Conservation (phyloP, 2,888 invertebrate species). For the Hydroisotoma schaefferi region DNA sequence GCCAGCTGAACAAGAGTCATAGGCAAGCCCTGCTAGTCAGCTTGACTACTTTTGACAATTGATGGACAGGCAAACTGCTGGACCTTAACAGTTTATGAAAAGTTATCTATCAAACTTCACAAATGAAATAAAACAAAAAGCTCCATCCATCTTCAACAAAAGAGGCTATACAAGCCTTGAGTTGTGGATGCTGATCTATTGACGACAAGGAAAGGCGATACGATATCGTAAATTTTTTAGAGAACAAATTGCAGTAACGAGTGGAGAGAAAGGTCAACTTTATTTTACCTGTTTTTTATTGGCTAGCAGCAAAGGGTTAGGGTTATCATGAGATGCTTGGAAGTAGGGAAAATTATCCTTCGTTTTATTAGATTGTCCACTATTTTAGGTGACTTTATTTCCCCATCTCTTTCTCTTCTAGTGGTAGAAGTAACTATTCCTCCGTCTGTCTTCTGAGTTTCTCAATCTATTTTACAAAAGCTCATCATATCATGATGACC, state of each 20-base stretch:
- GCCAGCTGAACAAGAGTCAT: too few species aligned
- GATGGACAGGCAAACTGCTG: conserved; percentile 2
- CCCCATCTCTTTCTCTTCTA: background rate
- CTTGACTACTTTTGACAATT: conserved; percentile 9
- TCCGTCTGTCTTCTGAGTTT: background rate
- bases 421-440: background rate
- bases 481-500: too few species aligned
- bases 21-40: background rate
- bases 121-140: background rate
- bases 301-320: too few species aligned
- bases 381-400: background rate
- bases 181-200: conserved; percentile 5
- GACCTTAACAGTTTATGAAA: too few species aligned
- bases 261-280: too few species aligned
- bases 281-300: too few species aligned
- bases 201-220: too few species aligned
- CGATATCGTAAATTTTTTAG: conserved; percentile 8
- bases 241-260: background rate
- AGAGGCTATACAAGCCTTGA: too few species aligned
- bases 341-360: too few species aligned
- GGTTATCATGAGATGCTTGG: too few species aligned
- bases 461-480: too few species aligned
- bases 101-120: background rate
- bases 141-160: background rate
- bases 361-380: background rate